Percentiles rank a stretch among this genome's conserved stretches.
phyloP scores from a whole-genome alignment of 2,888 invertebrate species.

The Clunio marinus region DNA sequence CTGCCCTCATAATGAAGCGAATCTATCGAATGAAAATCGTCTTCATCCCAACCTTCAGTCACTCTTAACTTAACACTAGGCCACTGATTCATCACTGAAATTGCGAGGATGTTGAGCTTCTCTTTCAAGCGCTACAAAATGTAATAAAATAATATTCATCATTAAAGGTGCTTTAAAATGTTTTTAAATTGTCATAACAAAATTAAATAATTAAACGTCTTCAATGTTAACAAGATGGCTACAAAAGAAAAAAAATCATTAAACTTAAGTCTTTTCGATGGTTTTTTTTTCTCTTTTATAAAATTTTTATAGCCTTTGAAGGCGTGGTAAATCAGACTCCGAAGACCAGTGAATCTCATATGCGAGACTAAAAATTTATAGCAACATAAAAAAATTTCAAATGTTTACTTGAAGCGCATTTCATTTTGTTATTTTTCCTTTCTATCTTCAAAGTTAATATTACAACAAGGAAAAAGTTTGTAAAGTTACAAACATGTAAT shows the following conservation, averaged over 20 bases:
- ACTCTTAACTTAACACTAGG: conserved; percentile 89
- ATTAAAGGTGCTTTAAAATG: background rate
- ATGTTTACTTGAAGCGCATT: too few relatives aligned
- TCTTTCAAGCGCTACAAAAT: conserved; percentile 88
- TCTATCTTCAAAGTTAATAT: too few relatives aligned
- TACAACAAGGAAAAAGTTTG: too few relatives aligned
- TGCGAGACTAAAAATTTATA: background rate
- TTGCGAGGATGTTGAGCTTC: conserved; percentile 87
- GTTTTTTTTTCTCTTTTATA: background rate
- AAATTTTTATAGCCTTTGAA: conserved; percentile 18
- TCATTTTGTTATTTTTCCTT: too few relatives aligned
- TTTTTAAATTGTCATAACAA: background rate
- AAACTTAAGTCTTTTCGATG: conserved; percentile 8
- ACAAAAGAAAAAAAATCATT: conserved; percentile 2
- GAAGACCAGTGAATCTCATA: background rate
- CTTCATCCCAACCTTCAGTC: conserved; percentile 95
- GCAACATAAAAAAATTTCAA: conserved; percentile 19
- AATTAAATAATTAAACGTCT: background rate
- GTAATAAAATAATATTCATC: background rate
- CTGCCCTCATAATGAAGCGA: conserved; percentile 95
- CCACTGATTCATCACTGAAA: conserved; percentile 98
- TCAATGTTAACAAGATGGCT: conserved; percentile 20
- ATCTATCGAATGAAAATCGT: conserved; percentile 66
- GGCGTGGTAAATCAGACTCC: background rate
- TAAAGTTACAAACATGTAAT: too few relatives aligned